Base-by-base conservation (phyloP, 1,140 invertebrate species). In the Lordiphosa mommai region DNA sequence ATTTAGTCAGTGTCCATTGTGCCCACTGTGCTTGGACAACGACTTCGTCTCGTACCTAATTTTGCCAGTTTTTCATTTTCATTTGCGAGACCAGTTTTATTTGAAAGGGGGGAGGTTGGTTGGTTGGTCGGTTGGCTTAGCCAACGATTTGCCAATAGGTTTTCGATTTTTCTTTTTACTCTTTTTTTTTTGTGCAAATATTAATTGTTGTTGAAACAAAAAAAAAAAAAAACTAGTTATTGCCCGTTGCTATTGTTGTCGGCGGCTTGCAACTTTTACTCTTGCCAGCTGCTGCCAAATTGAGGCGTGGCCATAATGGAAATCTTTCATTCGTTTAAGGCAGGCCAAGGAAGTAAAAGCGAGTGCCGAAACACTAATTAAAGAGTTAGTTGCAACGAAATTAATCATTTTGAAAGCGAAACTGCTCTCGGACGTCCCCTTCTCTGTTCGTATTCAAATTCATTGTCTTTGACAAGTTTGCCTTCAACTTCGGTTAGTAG, bases 401-500 rank as follows among this genome's bases (percentile, higher is more conserved):
- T 13, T 33, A 58, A 29, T 6, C 40, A 27, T 43, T 43, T 43
- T 43, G 40, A 61, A 68, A 68, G 48, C 48, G 65, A 68, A 68
- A 68, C 48, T 49, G 48, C 50, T 48, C 49, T 10, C 40, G 17
- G 40, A 4, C 33, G 10, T 40, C 38, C 17, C 14, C 58, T 32
- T 27, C 34, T 23, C 20, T 23, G 20, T 23, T 23, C 20, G 6
- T 23, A 34, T 27, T 53, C 44, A 49, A 65, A 43, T 68, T 68
- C 77, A 84, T 84, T 84, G 76, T 82, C 77, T 84, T 84, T 82
- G 76, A 84, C 77, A 84, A 51, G 76, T 82, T 82, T 68, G 76
- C 76, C 76, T 82, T 82, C 76, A 82, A 82, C 76, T 82, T 82
- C 68, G 53, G 74, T 55, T 71, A 82, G 61, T 51, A 44, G 47